phyloP scores from a whole-genome alignment of 2,797 vertebrate genomes.

The Cryptoblepharus egeriae region DNA sequence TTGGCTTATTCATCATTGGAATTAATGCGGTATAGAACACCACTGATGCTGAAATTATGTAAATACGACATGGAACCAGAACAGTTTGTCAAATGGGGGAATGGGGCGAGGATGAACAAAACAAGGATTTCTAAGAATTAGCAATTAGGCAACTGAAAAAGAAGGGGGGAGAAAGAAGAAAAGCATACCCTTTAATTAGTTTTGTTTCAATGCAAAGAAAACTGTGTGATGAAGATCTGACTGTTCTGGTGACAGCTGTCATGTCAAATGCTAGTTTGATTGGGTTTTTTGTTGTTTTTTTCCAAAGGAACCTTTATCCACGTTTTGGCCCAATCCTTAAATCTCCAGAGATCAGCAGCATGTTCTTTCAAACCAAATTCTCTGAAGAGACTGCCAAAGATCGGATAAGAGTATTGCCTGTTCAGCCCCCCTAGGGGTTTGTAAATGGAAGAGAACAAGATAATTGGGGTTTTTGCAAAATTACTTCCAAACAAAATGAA shows the following conservation, averaged over 20 bases:
- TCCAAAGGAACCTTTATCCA: neutral
- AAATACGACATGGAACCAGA: slow-evolving; percentile 22
- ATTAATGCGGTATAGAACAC: slow-evolving; percentile 25
- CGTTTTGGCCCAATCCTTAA: neutral
- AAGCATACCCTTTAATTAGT: slow-evolving; percentile 7
- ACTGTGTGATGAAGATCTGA: neutral
- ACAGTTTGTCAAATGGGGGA: slow-evolving; percentile 18
- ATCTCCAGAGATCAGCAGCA: neutral
- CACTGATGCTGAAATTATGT: slow-evolving; percentile 34
- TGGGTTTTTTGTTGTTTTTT: neutral
- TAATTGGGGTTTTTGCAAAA: neutral
- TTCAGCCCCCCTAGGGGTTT: neutral
- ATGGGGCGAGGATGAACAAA: neutral
- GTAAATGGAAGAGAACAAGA: neutral
- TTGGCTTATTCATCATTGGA: slow-evolving; percentile 32
- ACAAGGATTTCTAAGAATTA: slow-evolving; percentile 6
- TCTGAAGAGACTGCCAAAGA: neutral
- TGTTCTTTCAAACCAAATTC: neutral
- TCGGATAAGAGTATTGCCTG: neutral
- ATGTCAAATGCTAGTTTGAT: neutral
- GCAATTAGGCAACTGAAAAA: neutral
- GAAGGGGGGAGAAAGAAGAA: too few species aligned
- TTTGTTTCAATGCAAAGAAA: slow-evolving; percentile 25
- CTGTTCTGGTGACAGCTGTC: slow-evolving; percentile 12
- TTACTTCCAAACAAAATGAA: neutral